Evolutionary conservation across 2,888 invertebrate genomes (phyloP).

Genomic region (Unio pictorum): DNA sequence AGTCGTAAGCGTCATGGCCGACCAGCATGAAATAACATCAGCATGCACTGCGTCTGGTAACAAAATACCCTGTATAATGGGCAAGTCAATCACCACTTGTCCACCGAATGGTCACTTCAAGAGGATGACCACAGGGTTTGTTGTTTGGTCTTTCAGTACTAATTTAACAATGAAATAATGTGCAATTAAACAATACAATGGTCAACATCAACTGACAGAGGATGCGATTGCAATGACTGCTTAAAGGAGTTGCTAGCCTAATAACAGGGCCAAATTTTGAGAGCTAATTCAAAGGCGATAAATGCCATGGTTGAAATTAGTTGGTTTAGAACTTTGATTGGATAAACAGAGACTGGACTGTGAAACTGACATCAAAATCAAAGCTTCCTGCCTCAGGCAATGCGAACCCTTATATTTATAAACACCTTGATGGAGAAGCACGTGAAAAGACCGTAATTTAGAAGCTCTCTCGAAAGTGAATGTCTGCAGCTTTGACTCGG

Average conservation of each 20-base stretch:
- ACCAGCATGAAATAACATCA: no score
- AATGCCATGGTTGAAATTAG: slow-evolving; percentile 34
- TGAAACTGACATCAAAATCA: no score
- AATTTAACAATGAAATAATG: slow-evolving; percentile 47
- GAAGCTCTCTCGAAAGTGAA: no score
- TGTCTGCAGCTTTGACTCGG: no score
- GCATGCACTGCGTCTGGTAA: slow-evolving; percentile 11
- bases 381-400: no score
- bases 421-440: no score
- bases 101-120: slow-evolving; percentile 17
- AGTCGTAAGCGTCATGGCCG: no score
- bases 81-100: slow-evolving; percentile 24
- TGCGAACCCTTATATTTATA: no score
- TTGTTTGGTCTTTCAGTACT: slow-evolving; percentile 37
- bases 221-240: slow-evolving; percentile 23
- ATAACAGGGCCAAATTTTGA: slow-evolving; percentile 32
- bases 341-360: no score
- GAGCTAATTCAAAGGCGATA: slow-evolving; percentile 42
- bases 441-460: no score
- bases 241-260: slow-evolving; percentile 35
- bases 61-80: slow-evolving; percentile 26
- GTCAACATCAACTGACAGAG: slow-evolving; percentile 34
- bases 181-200: slow-evolving; percentile 43
- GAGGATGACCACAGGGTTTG: slow-evolving; percentile 23
- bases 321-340: slow-evolving; percentile 12